Evolutionary conservation across 2,797 vertebrate species (phyloP), one percentile per base, ranked within the genome.

Genomic region (Glyptemys insculpta): DNA sequence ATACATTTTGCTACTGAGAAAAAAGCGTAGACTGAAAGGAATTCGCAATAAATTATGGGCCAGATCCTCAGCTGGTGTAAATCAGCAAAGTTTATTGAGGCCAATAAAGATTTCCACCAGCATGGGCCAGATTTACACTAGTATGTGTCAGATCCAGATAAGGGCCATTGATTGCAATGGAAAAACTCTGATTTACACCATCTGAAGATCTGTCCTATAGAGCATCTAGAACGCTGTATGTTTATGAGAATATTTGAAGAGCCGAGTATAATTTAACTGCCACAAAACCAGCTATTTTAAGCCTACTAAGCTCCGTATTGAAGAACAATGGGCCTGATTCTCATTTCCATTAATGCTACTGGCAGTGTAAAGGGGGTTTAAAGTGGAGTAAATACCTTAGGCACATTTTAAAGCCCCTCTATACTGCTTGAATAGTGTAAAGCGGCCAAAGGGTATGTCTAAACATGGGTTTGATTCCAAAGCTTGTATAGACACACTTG

Each of bases 91-190:
- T 0, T 37, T 49, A 1, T 6, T 15, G 37, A 68, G 18, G 79
- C 21, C 41, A 6, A 27, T 44, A 10, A 68, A 68, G 8, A 37
- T 68, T 21, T 72, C 12, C n/a, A 72, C 19, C n/a, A 21, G 8
- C 18, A 65, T 65, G 34, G 34, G 57, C 57, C 10, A n/a, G 15
- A 65, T 65, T 65, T 19, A 19, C 31, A n/a, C 62, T 8, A 15
- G 3, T 34, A 62, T 27, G 29, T 21, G 37, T 21, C 27, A 78
- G 74, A 78, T 49, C 44, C 23, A 4, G 37, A 44, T 52, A 23
- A 15, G 27, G 62, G 15, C n/a, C 0, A 0, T 21, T n/a, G 0
- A 0, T 14, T 47, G 72, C 56, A 59, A 12, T 85, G 41, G 19
- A 37, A 54, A 57, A 80, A 65, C 74, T 5, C 68, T 5, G 25